A percentile compares a stretch with the other conserved stretches of the same genome.
Evolutionary conservation across 2,888 invertebrate species (phyloP).

Genomic region (Ceratothoa steindachneri): DNA sequence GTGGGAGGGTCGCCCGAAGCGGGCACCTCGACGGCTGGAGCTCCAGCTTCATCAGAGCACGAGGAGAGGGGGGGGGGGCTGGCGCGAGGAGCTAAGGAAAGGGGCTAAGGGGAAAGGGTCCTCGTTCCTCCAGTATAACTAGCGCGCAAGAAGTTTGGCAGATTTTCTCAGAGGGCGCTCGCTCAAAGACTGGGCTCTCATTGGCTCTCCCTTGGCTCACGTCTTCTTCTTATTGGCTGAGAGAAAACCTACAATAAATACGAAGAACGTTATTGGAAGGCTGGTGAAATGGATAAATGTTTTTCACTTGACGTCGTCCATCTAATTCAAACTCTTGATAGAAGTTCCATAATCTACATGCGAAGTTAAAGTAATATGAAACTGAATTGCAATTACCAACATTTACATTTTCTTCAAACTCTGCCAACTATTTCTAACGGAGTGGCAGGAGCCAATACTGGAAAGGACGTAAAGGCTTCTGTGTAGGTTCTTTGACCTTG

Average conservation of each 20-base stretch:
- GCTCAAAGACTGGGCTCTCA: conserved; percentile 39
- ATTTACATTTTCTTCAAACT: conserved; percentile 15
- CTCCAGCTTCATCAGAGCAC: background rate
- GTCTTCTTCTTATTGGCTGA: conserved; percentile 39
- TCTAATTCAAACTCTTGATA: conserved; percentile 46
- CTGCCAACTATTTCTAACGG: conserved; percentile 12
- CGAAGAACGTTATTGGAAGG: conserved; percentile 47
- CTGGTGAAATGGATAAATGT: conserved; percentile 42
- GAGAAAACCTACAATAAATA: conserved; percentile 46
- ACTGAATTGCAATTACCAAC: conserved; percentile 33
- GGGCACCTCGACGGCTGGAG: conserved; percentile 5
- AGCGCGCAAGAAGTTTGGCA: conserved; percentile 45
- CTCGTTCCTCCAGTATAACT: conserved; percentile 29
- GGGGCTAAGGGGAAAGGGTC: conserved; percentile 2
- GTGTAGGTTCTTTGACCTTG: conserved; percentile 7
- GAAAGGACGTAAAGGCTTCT: conserved; percentile 10
- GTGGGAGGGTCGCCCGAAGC: background rate
- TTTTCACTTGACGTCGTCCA: conserved; percentile 44
- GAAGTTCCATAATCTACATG: conserved; percentile 44
- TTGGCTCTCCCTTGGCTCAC: conserved; percentile 35
- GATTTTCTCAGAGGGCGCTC: conserved; percentile 46
- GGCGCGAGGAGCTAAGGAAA: background rate
- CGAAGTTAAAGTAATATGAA: conserved; percentile 45
- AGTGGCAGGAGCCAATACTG: conserved; percentile 23
- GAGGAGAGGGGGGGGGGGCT: background rate